phyloP scores from a whole-genome alignment of 2,113 vertebrate species.

The Larimichthys polyactis region DNA sequence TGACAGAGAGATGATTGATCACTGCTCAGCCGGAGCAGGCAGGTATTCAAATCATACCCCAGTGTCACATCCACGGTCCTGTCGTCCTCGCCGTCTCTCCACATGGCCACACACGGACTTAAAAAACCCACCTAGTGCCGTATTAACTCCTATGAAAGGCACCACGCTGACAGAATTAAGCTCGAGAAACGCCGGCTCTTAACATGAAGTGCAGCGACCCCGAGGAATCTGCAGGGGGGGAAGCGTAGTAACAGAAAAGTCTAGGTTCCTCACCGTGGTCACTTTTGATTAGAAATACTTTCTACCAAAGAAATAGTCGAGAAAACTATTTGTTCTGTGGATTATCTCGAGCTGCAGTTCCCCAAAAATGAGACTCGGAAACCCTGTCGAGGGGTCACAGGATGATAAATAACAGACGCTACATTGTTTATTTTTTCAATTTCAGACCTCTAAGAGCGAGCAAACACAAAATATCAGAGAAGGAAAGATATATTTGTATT shows the following conservation, averaged over 20 bases:
- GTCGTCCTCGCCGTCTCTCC: conserved; percentile 45
- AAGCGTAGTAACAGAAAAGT: no score
- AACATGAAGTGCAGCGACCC: neutral
- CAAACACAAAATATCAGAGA: neutral
- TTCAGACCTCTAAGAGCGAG: neutral
- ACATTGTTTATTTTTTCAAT: neutral
- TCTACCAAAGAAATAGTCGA: neutral
- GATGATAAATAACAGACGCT: neutral
- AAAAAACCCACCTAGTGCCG: conserved; percentile 43
- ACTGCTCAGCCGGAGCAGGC: conserved; percentile 70
- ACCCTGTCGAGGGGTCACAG: neutral
- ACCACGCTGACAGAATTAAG: conserved; percentile 15
- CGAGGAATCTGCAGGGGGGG: neutral
- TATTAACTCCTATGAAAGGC: neutral
- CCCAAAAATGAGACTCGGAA: neutral
- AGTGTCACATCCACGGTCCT: conserved; percentile 61
- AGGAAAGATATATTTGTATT: no score
- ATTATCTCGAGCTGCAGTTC: neutral
- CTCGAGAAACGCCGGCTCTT: neutral
- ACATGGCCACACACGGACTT: conserved; percentile 47
- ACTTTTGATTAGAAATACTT: neutral
- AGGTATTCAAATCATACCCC: conserved; percentile 79
- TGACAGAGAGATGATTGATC: conserved; percentile 79
- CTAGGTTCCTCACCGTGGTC: neutral
- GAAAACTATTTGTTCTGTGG: neutral